Evolutionary conservation across 2,888 invertebrate genomes (phyloP), one percentile per base, ranked within the genome.

Genomic region (Netelia melanura): DNA sequence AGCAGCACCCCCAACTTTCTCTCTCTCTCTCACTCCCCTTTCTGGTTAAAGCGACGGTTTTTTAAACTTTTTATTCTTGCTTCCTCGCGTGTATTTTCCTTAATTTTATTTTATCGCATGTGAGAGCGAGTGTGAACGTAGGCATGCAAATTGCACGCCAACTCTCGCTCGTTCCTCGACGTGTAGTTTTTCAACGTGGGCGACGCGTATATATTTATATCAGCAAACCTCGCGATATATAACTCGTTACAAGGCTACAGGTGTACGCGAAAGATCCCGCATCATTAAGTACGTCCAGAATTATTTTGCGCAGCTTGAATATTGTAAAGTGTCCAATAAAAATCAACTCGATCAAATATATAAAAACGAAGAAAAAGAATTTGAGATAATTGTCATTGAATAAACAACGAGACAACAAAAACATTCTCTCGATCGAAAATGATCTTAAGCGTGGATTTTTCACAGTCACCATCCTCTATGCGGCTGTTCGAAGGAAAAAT

Each of bases 141-240:
- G 52, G 71, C 70, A 76, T 76, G 81, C 76, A 76, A 81, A 81
- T 56, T 76, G 75, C 75, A 70, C 75, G 62, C 44, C 38, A 62
- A 14, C 5, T 38, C 38, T 38, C 38, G 62, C 81, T 56, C 54
- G 58, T 48, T 48, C 3, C 61, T 58, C 52, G 54, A 80, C 21
- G 65, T 23, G 23, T 48, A 54, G 30, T 64, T 76, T 70, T 71
- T 70, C 5, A 54, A 54, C 21, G 14, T 56, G 43, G 38, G 23
- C 48, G 43, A 48, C 43, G 43, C 17, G 30, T 61, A 56, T 76
- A 54, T 70, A 75, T 62, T 43, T 62, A 44, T 78, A n/a, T 14
- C 14, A 14, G 38, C 6, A 38, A 38, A 6, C 5, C 6, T 38
- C 56, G 17, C 17, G 30, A 21, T 9, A 38, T 58, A 71, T 56